Evolutionary conservation across 2,113 vertebrate genomes (phyloP).

Genomic region (Chlorodrepanis virens): DNA sequence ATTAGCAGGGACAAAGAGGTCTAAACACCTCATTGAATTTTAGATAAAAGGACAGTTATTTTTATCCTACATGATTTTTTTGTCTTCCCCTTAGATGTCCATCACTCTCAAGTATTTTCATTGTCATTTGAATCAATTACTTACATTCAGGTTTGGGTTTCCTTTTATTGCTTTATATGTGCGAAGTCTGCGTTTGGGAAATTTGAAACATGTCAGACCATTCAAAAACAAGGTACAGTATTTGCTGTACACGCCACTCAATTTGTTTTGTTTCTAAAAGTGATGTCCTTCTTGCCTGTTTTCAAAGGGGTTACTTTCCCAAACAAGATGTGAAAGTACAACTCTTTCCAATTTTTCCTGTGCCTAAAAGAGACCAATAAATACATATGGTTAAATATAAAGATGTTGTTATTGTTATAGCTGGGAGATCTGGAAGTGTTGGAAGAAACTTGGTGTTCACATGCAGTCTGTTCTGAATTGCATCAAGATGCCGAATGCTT

Average conservation of each 20-base stretch:
- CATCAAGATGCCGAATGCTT: background rate
- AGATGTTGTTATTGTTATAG: background rate
- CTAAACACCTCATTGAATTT: background rate
- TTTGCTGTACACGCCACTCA: background rate
- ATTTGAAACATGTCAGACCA: background rate
- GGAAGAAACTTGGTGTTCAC: background rate
- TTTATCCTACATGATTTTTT: background rate
- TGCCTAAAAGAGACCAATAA: background rate
- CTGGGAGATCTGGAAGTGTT: background rate
- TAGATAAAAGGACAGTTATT: background rate
- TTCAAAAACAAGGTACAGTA: background rate
- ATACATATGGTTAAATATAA: background rate
- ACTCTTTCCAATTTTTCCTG: background rate
- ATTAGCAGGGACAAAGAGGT: background rate
- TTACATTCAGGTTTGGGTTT: background rate
- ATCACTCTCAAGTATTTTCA: background rate
- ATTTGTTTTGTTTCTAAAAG: background rate
- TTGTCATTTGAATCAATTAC: background rate
- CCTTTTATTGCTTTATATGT: background rate
- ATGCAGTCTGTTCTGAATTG: background rate
- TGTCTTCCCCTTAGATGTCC: background rate
- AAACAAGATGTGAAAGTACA: background rate
- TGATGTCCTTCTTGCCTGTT: background rate
- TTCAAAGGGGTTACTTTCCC: background rate
- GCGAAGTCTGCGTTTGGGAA: background rate